Evolutionary conservation across 2,888 invertebrate species (phyloP).

Genomic region (Nymphalis polychloros): DNA sequence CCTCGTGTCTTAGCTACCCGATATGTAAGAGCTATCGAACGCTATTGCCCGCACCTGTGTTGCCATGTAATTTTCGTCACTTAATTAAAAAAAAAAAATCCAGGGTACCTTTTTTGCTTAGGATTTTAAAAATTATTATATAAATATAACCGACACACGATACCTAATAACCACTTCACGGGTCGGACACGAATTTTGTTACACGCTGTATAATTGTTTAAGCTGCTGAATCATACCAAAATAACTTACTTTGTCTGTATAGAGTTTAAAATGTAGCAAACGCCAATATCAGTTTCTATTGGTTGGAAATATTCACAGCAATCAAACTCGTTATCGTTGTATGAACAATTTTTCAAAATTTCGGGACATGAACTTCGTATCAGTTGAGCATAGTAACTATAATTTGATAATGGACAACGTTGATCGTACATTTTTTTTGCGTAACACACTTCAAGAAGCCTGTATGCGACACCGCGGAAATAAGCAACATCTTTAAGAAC

Average conservation of each 20-base stretch:
- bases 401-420: conserved; percentile 83
- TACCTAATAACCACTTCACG: too few relatives aligned
- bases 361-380: conserved; percentile 78
- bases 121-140: too few relatives aligned
- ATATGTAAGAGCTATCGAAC: too few relatives aligned
- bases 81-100: too few relatives aligned
- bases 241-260: conserved; percentile 74
- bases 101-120: too few relatives aligned
- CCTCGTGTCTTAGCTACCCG: too few relatives aligned
- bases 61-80: too few relatives aligned
- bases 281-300: conserved; percentile 82
- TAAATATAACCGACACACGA: too few relatives aligned
- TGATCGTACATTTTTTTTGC: conserved; percentile 67
- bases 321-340: conserved; percentile 77
- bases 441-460: conserved; percentile 83
- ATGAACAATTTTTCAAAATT: conserved; percentile 76
- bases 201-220: too few relatives aligned
- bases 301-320: conserved; percentile 84
- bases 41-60: too few relatives aligned
- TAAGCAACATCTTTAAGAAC: conserved; percentile 86
- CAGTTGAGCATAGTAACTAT: conserved; percentile 80
- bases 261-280: conserved; percentile 83
- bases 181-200: too few relatives aligned
- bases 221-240: too few relatives aligned
- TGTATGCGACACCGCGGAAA: conserved; percentile 85